These are phyloP conservation scores for Chelonia mydas DNA, from an alignment of 2,797 vertebrate genomes.

Conservation along the genomic window DNA sequence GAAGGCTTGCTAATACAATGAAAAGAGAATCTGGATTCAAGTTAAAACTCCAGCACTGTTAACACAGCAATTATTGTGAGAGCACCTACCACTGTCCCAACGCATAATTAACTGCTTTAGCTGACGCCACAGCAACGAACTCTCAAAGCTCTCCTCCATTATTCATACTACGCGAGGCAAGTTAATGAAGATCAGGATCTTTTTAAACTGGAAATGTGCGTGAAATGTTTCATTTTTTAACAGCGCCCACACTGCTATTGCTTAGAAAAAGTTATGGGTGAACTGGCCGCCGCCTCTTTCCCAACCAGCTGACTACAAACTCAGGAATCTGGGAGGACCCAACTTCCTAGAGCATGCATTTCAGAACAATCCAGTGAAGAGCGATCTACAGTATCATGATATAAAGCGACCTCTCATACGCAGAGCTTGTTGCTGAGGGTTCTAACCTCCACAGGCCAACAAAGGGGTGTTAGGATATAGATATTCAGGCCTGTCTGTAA, in stretches of 20 bases:
- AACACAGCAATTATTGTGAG: neutral
- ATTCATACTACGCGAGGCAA: neutral
- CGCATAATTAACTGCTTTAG: neutral
- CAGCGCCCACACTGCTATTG: neutral
- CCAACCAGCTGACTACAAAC: neutral
- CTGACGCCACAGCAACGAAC: neutral
- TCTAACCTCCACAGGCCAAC: rapidly evolving
- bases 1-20: neutral
- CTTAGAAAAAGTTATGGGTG: neutral
- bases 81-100: neutral
- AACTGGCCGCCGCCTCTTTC: neutral
- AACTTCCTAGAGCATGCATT: neutral
- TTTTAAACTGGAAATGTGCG: neutral
- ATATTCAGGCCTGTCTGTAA: too few species aligned
- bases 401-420: neutral
- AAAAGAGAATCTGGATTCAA: neutral
- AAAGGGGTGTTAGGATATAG: too few species aligned
- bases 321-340: neutral
- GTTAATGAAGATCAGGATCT: neutral
- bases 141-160: neutral
- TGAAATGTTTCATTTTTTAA: neutral
- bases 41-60: neutral
- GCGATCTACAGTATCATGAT: neutral
- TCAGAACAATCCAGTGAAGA: neutral
- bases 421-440: rapidly evolving